Evolutionary conservation across 2,113 vertebrate species (phyloP).

Genomic region (Paradisaea rubra): DNA sequence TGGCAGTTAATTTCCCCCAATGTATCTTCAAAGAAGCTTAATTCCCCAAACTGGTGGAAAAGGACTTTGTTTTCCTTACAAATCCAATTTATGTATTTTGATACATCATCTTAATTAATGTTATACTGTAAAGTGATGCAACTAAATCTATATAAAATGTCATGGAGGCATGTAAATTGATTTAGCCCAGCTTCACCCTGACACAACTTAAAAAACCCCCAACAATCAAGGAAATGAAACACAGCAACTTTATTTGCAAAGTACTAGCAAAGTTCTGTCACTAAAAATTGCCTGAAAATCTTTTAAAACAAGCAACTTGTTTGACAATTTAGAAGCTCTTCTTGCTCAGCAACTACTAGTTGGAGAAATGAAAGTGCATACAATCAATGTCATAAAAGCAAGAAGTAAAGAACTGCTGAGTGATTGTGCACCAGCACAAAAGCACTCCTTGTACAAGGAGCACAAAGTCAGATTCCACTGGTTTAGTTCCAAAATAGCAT

Average conservation of each 20-base stretch:
- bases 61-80: background rate
- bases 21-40: background rate
- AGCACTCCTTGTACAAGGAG: background rate
- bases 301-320: background rate
- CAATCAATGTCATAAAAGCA: background rate
- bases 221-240: background rate
- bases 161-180: background rate
- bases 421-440: background rate
- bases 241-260: background rate
- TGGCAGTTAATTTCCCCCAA: background rate
- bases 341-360: background rate
- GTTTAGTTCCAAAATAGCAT: background rate
- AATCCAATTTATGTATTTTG: background rate
- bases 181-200: background rate
- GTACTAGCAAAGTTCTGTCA: background rate
- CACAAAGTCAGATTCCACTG: background rate
- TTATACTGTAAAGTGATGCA: background rate
- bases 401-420: background rate
- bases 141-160: background rate
- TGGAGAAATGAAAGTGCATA: background rate
- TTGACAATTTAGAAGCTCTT: background rate
- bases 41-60: background rate
- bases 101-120: background rate
- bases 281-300: background rate
- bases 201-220: background rate